Conservation (phyloP, 2,888 invertebrate species). For the Siphonodentalium dalli region DNA sequence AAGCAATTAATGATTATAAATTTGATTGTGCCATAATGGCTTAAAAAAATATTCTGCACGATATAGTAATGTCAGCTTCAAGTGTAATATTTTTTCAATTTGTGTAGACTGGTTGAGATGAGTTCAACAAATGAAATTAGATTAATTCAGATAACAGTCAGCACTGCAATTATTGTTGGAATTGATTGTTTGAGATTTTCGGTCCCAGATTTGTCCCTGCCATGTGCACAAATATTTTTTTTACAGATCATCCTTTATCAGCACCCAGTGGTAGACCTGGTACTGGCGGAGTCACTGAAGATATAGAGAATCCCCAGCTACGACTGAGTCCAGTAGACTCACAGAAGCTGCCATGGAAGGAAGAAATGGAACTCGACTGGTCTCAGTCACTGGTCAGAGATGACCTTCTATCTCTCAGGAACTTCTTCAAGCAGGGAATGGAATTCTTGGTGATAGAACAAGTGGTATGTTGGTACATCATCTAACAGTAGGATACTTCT, state of each 20-base stretch:
- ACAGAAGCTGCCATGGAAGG: slow-evolving; percentile 44
- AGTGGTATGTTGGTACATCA: slow-evolving; percentile 43
- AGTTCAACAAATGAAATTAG: too few species aligned
- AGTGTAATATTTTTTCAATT: too few species aligned
- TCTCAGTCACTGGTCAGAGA: slow-evolving; percentile 41
- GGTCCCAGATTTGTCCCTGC: too few species aligned
- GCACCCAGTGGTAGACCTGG: neutral
- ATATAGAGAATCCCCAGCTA: too few species aligned
- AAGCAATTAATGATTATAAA: too few species aligned
- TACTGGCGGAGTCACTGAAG: neutral
- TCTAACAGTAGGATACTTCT: neutral
- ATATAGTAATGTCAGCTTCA: too few species aligned
- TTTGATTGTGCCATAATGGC: too few species aligned
- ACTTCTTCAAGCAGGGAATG: slow-evolving; percentile 60
- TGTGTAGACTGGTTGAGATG: too few species aligned
- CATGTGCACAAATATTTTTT: neutral
- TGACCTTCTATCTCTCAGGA: slow-evolving; percentile 51
- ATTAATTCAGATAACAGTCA: too few species aligned
- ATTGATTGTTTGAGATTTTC: too few species aligned
- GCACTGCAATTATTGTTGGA: too few species aligned
- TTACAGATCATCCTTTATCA: neutral
- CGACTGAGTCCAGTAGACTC: slow-evolving; percentile 42
- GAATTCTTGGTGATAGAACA: slow-evolving; percentile 55
- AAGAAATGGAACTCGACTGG: slow-evolving; percentile 57
- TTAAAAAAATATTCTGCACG: too few species aligned